Base-by-base conservation (phyloP, 1,140 invertebrate genomes). In the Agrypnia vestita region DNA sequence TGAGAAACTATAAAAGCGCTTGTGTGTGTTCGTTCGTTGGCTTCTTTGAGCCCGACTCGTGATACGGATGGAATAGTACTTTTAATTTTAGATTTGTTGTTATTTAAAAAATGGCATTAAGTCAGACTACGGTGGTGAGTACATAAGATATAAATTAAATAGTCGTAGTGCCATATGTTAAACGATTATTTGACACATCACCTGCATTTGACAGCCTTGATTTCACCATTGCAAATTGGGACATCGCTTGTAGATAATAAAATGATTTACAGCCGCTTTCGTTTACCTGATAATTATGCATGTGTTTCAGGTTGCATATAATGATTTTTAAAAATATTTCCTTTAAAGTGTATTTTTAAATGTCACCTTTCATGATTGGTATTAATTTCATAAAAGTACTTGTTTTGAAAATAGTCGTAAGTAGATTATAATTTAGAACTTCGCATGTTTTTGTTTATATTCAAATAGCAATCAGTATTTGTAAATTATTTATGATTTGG, bases 51-150 rank as follows among this genome's bases (percentile, higher is more conserved):
- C 46, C 78, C 78, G 78, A 78, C 77, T 71, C 53, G 69, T 55
- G 55, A 61, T 72, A 44, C 49, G 53, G 59, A 61, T 72, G 77
- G 64, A 71, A 72, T 73, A 71, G 62, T 67, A 7, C 0, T 69
- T 44, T 78, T 49, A 44, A 55, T 46, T 49, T 72, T 69, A 78
- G 47, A 64, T 76, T 78, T 73, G 55, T 59, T 67, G 35, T 72
- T 69, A 72, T 49, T 47, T 19, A 81, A 72, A 85, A 78, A 79
- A 90, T 90, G 89, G 87, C 90, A 84, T 87, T 91, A 84, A 90
- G 90, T 86, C 89, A 91, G 82, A 89, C 88, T 75, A 89, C 87
- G 83, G 90, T 91, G 87, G 90, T 91, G 84, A 91, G 90, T 91
- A 86, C 84, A 53, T 71, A 7, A 19, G 1, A 75, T 46, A 15